Evolutionary conservation across 2,797 vertebrate genomes (phyloP).

Genomic region (Sebastes taczanowskii): DNA sequence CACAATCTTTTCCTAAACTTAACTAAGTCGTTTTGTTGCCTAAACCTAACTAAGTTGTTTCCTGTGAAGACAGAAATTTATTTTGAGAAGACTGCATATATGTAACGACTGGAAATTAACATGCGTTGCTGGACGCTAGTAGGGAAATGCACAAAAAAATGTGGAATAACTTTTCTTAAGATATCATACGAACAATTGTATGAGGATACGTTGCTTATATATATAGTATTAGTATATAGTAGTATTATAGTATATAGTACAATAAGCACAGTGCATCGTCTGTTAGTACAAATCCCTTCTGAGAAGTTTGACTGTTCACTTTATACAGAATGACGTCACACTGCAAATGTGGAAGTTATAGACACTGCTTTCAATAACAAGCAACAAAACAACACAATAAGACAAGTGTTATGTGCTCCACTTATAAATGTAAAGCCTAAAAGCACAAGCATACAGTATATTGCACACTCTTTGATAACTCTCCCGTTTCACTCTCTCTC

Average conservation of each 20-base stretch:
- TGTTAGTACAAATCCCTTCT: background rate
- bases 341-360: constrained; percentile 2
- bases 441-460: background rate
- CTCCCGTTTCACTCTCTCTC: too few relatives aligned
- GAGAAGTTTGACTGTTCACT: background rate
- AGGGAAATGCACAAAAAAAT: background rate
- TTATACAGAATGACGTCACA: background rate
- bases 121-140: background rate
- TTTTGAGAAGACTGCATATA: too few relatives aligned
- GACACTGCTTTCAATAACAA: background rate
- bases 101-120: too few relatives aligned
- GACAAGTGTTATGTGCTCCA: background rate
- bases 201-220: background rate
- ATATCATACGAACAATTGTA: background rate
- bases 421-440: background rate
- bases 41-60: too few relatives aligned
- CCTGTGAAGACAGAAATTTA: too few relatives aligned
- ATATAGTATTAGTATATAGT: background rate
- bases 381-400: background rate
- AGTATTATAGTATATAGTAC: background rate
- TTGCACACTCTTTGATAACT: background rate
- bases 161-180: background rate
- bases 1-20: background rate
- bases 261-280: background rate
- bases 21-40: background rate